A percentile compares a stretch with the other conserved stretches of the same genome.
phyloP scores from a whole-genome alignment of 2,888 invertebrate genomes.

The Perizoma affinitatum region DNA sequence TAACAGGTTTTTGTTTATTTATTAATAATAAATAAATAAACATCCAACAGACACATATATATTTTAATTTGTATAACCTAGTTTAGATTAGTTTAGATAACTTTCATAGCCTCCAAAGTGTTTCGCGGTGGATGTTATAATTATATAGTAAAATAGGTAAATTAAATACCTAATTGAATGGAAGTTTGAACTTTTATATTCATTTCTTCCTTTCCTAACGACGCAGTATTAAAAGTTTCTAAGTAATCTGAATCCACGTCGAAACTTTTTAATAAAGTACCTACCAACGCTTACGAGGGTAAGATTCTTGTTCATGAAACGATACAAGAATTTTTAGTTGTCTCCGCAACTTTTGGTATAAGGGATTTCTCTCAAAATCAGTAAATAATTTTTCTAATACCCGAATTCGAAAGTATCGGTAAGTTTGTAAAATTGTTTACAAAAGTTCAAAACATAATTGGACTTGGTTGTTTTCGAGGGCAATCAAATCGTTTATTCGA shows the following conservation, averaged over 20 bases:
- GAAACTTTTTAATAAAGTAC: constrained; percentile 67
- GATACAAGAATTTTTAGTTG: constrained; percentile 45
- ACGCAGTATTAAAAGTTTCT: constrained; percentile 58
- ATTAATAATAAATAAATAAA: too few relatives aligned
- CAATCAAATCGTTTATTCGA: constrained; percentile 15
- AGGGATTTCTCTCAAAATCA: constrained; percentile 26
- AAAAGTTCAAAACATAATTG: constrained; percentile 28
- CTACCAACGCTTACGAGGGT: constrained; percentile 53
- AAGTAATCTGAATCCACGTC: constrained; percentile 65
- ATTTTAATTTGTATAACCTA: too few relatives aligned
- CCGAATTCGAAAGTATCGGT: constrained; percentile 29
- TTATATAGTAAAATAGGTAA: constrained; percentile 2
- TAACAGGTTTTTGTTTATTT: too few relatives aligned
- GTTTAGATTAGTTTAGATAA: too few relatives aligned
- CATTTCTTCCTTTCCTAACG: constrained; percentile 46
- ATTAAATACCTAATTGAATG: constrained; percentile 22
- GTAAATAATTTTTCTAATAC: constrained; percentile 31
- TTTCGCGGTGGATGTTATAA: background rate
- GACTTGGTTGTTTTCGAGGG: constrained; percentile 20
- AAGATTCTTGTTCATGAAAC: constrained; percentile 48
- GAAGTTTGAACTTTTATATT: constrained; percentile 51
- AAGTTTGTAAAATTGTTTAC: constrained; percentile 28
- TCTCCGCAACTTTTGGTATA: constrained; percentile 32
- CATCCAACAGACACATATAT: too few relatives aligned
- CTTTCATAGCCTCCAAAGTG: too few relatives aligned